A percentile compares a stretch with the other conserved stretches of the same genome.
Conservation (phyloP, 1,140 invertebrate genomes). For the Brachionus rotundiformis region DNA sequence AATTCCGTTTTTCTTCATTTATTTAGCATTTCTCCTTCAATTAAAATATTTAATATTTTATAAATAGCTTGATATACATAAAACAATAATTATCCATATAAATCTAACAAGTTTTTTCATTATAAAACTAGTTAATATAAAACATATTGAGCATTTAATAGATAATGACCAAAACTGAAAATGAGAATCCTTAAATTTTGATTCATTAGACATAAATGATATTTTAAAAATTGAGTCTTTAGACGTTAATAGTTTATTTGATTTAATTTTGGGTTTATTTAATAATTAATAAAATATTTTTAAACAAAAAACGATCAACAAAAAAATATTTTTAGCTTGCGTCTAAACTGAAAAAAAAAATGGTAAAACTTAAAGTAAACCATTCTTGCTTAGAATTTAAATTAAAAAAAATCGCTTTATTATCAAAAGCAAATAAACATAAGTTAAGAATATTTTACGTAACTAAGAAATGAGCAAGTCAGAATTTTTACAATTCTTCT, state of each 20-base stretch:
- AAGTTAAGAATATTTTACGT: constrained; percentile 4
- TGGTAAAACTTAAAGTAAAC: background rate
- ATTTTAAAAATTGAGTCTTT: background rate
- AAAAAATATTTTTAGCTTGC: constrained; percentile 31
- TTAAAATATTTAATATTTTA: too few species aligned
- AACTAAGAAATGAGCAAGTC: constrained; percentile 2
- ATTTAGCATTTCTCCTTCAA: too few species aligned
- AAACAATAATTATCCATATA: too few species aligned
- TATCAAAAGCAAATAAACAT: background rate
- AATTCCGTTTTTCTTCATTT: too few species aligned
- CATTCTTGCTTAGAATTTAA: background rate
- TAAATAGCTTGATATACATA: too few species aligned
- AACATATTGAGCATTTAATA: too few species aligned
- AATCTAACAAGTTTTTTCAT: too few species aligned
- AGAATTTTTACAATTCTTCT: constrained; percentile 32
- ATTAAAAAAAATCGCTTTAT: background rate
- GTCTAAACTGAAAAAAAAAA: constrained; percentile 9
- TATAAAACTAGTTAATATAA: too few species aligned
- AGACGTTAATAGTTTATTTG: constrained; percentile 21
- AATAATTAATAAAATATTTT: constrained; percentile 19
- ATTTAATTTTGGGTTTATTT: background rate
- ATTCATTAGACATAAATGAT: background rate
- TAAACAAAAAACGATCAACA: constrained; percentile 21
- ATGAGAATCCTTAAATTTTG: too few species aligned
- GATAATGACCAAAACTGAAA: too few species aligned